Percentiles rank a stretch among this genome's conserved stretches.
These are phyloP conservation scores for Tachystola acroxantha DNA, from an alignment of 2,888 invertebrate genomes.

Conservation along the genomic window DNA sequence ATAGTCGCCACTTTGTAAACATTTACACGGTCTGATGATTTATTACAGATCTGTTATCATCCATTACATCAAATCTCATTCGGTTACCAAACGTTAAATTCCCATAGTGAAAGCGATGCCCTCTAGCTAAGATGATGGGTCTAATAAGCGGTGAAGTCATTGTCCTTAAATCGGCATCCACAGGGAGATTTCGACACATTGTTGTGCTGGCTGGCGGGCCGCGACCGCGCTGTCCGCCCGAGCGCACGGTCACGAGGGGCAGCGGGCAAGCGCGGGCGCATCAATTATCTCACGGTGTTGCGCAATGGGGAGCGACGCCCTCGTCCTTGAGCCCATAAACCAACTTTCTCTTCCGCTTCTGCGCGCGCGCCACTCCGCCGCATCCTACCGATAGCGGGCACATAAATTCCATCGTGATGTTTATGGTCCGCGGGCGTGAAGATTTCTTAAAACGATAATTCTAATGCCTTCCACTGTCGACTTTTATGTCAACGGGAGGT, in stretches of 20 bases:
- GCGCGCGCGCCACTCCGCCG: constrained; percentile 20
- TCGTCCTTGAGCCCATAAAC: constrained; percentile 67
- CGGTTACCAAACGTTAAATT: too few relatives aligned
- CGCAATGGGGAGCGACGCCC: constrained; percentile 60
- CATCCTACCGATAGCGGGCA: constrained; percentile 17
- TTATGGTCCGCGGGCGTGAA: constrained; percentile 23
- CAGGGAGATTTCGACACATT: constrained; percentile 47
- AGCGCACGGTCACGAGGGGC: constrained; percentile 14
- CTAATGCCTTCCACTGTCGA: background rate
- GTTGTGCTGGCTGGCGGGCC: constrained; percentile 1
- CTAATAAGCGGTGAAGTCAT: constrained; percentile 41
- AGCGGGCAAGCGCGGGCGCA: constrained; percentile 19
- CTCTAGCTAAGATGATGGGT: constrained; percentile 27
- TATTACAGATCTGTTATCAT: background rate
- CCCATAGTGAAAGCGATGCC: constrained; percentile 42
- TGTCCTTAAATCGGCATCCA: constrained; percentile 58
- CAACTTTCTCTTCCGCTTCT: constrained; percentile 60
- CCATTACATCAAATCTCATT: background rate
- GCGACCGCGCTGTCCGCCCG: constrained; percentile 2
- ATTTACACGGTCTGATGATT: background rate
- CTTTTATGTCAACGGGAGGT: background rate
- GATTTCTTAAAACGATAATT: constrained; percentile 31
- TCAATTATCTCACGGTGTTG: constrained; percentile 51
- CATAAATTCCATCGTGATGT: constrained; percentile 26
- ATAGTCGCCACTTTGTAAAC: background rate